Base-by-base conservation (phyloP, 2,888 invertebrate species). In the Drosophila melanosoma region DNA sequence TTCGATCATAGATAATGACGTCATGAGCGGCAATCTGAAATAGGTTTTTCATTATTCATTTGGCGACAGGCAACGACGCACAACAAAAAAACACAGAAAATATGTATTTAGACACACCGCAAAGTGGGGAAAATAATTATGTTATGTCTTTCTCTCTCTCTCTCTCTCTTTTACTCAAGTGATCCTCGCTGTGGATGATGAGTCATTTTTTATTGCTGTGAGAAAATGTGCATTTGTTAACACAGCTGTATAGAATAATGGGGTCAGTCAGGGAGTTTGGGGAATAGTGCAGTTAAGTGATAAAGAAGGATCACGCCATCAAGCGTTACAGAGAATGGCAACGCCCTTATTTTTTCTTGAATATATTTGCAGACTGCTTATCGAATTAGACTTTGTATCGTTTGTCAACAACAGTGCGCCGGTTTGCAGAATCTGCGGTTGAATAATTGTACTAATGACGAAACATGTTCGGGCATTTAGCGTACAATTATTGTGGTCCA, bases 401-500 rank as follows among this genome's bases (percentile, higher is more conserved):
- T n/a, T 80, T 70, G 76, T 76, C 68, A 64, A 48, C 66, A 26
- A 20, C 0, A 20, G 35, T 48, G 20, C 48, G 10, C n/a, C 23
- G 53, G 60, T 54, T 6, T 45, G 45, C 57, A 62, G 52, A 65
- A 51, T 45, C 35, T 35, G 38, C 15, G 53, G 17, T 49, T 42
- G 53, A 42, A 42, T 35, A 36, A 48, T 26, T 15, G 10, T 53
- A 70, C 51, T 72, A 58, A 76, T 82, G 75, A 73, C 72, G 72
- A 75, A 82, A 81, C 75, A 70, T 70, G 79, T 73, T 82, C 38
- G 36, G 57, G 15, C 75, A 70, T 79, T 82, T 72, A 82, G 82
- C 79, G 59, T 33, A 52, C 64, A 72, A 78, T 81, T 72, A 78
- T 45, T 69, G 53, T 51, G 33, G 23, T 12, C 17, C 23, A 53